Evolutionary conservation across 2,888 invertebrate genomes (phyloP), one percentile per base, ranked within the genome.

Genomic region (Ecdyonurus torrentis): DNA sequence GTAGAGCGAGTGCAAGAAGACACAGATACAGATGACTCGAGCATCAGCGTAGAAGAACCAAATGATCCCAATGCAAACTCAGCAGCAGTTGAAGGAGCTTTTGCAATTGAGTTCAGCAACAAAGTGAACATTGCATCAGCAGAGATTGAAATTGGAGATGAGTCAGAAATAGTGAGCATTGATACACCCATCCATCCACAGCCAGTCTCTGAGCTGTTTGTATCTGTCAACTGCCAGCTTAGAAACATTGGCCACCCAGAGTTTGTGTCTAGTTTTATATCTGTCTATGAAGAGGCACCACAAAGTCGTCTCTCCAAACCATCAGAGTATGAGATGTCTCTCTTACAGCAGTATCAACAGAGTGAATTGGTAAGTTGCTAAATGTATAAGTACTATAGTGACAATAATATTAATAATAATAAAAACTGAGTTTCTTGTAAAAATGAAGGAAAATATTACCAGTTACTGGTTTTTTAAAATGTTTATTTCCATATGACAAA

Each of bases 141-240:
- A 0, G 90, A 90, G 73, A 82, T 91, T n/a, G 91, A 91, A 72
- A 58, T 62, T 22, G 87, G 86, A 1, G 85, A 88, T 68, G 89
- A 89, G 70, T 84, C 85, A 1, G 89, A 88, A 70, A 79, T 87
- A 5, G 85, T 90, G 0, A 81, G 69, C 60, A 61, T 64, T 25
- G 63, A 63, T 24, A 64, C 64, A 23, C 65, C 65, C 5, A 61
- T 19, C 7, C n/a, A 58, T 10, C n/a, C 58, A 7, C 7, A 10
- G n/a, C n/a, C 7, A 19, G 58, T 58, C 10, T 7, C 7, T 7
- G n/a, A 58, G 19, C n/a, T 58, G 58, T 58, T 58, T 19, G 15
- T 19, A 7, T 20, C n/a, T 19, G n/a, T n/a, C n/a, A n/a, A n/a
- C n/a, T n/a, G n/a, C n/a, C n/a, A n/a, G n/a, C 7, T 58, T 7